Conservation (phyloP, 1,140 invertebrate species). For the Drosophila auraria region DNA sequence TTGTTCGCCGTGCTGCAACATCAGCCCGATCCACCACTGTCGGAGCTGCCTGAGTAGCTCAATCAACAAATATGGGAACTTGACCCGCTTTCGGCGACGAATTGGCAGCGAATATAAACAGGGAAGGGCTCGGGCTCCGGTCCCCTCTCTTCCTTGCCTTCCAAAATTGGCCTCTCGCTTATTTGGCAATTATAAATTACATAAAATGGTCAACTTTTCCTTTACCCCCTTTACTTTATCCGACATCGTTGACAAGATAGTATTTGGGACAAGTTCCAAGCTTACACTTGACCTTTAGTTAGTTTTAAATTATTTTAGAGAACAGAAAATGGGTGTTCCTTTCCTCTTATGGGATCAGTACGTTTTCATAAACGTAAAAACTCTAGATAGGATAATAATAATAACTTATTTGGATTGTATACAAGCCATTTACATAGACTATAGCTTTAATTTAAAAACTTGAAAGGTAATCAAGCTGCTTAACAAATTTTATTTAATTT, state of each 20-base stretch:
- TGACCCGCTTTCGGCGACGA: slow-evolving; percentile 63
- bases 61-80: slow-evolving; percentile 62
- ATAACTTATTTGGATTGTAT: too few relatives aligned
- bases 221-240: slow-evolving; percentile 10
- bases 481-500: not conserved
- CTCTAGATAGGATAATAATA: too few relatives aligned
- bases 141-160: not conserved
- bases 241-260: not conserved
- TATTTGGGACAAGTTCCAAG: not conserved
- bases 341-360: too few relatives aligned
- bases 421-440: too few relatives aligned
- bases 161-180: slow-evolving; percentile 26
- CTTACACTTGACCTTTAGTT: not conserved
- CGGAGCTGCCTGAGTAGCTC: not conserved
- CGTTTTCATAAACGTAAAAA: not conserved
- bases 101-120: slow-evolving; percentile 37
- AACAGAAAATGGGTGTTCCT: too few relatives aligned
- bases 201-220: slow-evolving; percentile 3
- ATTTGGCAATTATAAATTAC: slow-evolving; percentile 34
- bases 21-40: slow-evolving; percentile 8
- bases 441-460: too few relatives aligned
- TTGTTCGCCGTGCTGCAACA: slow-evolving; percentile 69
- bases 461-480: not conserved
- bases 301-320: not conserved
- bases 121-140: slow-evolving; percentile 22